Evolutionary conservation across 2,113 vertebrate genomes (phyloP).

Genomic region (Hippocampus abdominalis): DNA sequence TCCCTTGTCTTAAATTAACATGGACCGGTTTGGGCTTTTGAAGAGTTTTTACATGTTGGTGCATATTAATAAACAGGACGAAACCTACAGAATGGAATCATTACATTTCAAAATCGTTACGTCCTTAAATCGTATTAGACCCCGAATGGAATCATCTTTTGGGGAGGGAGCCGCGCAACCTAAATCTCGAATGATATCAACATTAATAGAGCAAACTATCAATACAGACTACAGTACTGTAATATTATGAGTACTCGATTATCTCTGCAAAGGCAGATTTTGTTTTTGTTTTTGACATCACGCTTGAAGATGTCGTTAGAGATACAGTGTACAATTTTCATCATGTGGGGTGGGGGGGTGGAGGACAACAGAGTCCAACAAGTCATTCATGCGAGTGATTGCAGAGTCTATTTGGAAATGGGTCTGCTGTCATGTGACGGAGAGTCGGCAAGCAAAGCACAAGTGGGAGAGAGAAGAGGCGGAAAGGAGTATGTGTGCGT

Average conservation of each 20-base stretch:
- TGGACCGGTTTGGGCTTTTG: too few relatives aligned
- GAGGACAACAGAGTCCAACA: conserved; percentile 6
- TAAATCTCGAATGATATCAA: too few relatives aligned
- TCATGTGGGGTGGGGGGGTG: neutral
- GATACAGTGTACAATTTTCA: neutral
- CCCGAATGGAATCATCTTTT: too few relatives aligned
- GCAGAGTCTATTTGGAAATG: conserved; percentile 23
- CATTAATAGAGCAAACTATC: too few relatives aligned
- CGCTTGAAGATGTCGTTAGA: neutral
- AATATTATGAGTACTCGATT: neutral
- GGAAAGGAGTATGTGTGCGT: conserved; percentile 20
- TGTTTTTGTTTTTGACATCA: neutral
- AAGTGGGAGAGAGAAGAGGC: conserved; percentile 14
- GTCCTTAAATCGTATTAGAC: too few relatives aligned
- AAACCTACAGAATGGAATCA: too few relatives aligned
- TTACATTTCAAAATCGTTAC: too few relatives aligned
- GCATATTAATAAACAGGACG: too few relatives aligned
- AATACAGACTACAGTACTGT: neutral
- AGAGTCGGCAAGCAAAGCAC: conserved; percentile 6
- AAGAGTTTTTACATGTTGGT: too few relatives aligned
- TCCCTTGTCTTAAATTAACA: too few relatives aligned
- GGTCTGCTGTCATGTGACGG: conserved; percentile 6
- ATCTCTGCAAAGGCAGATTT: neutral
- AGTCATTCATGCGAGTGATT: conserved; percentile 8
- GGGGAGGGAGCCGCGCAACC: too few relatives aligned